These are phyloP conservation scores for Lycocorax pyrrhopterus DNA, from an alignment of 2,113 vertebrate genomes.

Conservation along the genomic window DNA sequence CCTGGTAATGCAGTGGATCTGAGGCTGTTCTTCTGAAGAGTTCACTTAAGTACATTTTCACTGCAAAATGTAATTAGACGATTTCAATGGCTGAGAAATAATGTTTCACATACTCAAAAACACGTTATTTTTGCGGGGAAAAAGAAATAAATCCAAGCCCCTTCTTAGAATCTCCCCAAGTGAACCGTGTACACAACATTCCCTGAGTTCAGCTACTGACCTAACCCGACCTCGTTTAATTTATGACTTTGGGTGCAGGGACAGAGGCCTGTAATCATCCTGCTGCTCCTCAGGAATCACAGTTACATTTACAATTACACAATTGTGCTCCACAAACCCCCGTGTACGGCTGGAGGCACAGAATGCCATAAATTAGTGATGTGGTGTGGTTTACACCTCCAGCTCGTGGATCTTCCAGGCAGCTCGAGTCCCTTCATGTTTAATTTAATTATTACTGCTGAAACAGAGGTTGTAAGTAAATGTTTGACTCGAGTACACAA, in stretches of 20 bases:
- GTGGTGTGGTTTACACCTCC: slow-evolving; percentile 7
- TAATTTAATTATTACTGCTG: slow-evolving; percentile 48
- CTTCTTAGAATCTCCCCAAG: background rate
- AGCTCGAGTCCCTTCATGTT: background rate
- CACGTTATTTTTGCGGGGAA: accelerated
- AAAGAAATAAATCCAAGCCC: background rate
- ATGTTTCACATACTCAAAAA: background rate
- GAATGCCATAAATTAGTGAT: background rate
- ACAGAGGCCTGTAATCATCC: background rate
- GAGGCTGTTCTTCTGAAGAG: background rate
- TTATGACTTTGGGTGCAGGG: background rate
- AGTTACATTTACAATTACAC: background rate
- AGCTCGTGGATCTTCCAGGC: background rate
- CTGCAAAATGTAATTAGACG: background rate
- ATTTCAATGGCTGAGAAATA: background rate
- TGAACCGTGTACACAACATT: background rate
- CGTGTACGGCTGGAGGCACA: background rate
- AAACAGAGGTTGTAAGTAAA: slow-evolving; percentile 49
- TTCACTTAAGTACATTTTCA: background rate
- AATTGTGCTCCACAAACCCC: background rate
- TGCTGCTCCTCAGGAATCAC: background rate
- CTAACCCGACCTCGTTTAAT: background rate
- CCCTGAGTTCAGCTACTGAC: background rate
- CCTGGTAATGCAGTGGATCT: background rate
- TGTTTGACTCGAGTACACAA: slow-evolving; percentile 40